Percentiles rank a stretch among this genome's conserved stretches.
Conservation (phyloP, 2,888 invertebrate species). For the Thymelicus acteon region DNA sequence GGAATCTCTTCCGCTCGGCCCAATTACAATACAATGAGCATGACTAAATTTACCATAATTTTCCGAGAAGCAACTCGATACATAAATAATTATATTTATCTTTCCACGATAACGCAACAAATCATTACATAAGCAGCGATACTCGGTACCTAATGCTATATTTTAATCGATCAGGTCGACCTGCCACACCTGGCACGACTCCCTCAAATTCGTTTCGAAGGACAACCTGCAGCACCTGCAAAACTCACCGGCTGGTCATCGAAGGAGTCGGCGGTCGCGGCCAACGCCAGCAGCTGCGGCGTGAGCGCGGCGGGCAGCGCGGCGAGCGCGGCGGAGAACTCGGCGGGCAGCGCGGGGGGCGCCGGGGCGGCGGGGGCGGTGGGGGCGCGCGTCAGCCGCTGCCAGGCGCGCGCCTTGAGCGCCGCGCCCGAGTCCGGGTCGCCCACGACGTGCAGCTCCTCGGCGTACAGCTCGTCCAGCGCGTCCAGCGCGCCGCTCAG, state of each 20-base stretch:
- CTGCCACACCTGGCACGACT: no score
- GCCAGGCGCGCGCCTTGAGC: constrained; percentile 58
- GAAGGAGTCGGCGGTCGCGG: constrained; percentile 25
- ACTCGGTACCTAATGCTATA: no score
- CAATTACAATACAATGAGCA: no score
- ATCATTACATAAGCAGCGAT: no score
- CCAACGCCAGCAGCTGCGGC: constrained; percentile 39
- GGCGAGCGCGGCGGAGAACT: constrained; percentile 37
- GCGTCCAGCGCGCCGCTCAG: constrained; percentile 44
- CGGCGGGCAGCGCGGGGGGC: constrained; percentile 29
- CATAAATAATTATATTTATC: no score
- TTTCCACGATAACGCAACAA: no score
- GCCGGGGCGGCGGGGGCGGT: constrained; percentile 19
- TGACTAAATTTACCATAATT: no score
- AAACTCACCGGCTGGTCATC: constrained; percentile 17
- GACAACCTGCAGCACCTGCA: no score
- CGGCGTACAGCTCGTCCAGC: constrained; percentile 56
- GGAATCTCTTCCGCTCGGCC: no score
- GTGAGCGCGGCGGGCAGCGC: constrained; percentile 40
- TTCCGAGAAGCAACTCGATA: no score
- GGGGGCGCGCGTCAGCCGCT: constrained; percentile 44
- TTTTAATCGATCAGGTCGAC: no score
- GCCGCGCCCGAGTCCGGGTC: constrained; percentile 47
- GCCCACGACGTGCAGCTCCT: constrained; percentile 57
- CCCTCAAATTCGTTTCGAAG: no score